These are phyloP conservation scores for Folsomia manolachei DNA, from an alignment of 2,888 invertebrate species.

Conservation along the genomic window DNA sequence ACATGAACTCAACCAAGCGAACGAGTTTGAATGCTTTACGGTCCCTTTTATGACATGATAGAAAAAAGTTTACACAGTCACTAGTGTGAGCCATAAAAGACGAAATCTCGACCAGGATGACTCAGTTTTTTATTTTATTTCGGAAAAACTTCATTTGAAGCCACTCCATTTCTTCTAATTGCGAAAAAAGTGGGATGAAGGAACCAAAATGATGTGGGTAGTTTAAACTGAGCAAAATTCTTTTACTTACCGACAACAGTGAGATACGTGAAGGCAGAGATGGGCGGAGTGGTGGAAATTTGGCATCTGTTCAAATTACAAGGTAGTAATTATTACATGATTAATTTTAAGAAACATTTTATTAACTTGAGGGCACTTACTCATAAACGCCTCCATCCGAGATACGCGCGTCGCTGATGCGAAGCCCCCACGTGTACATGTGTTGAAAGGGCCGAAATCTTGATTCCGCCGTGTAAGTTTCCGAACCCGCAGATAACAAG, in stretches of 20 bases:
- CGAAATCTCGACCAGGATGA: neutral
- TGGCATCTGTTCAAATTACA: slow-evolving; percentile 33
- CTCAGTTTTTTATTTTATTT: neutral
- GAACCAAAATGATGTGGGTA: too few relatives aligned
- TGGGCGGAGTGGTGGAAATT: slow-evolving; percentile 49
- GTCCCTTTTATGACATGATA: slow-evolving; percentile 16
- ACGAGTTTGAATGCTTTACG: neutral
- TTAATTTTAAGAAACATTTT: too few relatives aligned
- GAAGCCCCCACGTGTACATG: slow-evolving; percentile 47
- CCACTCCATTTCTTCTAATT: too few relatives aligned
- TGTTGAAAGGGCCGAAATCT: slow-evolving; percentile 49
- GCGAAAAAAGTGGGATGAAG: too few relatives aligned
- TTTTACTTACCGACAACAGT: slow-evolving; percentile 49
- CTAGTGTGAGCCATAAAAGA: neutral
- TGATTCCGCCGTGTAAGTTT: slow-evolving; percentile 48
- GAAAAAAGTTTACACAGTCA: slow-evolving; percentile 13
- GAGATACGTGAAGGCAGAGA: slow-evolving; percentile 49
- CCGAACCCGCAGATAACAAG: slow-evolving; percentile 46
- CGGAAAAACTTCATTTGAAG: neutral
- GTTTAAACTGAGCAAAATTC: too few relatives aligned
- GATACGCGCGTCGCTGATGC: slow-evolving; percentile 47
- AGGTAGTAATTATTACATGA: too few relatives aligned
- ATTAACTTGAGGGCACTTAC: too few relatives aligned
- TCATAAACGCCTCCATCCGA: slow-evolving; percentile 49
- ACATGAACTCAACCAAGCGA: slow-evolving; percentile 6